Base-by-base conservation (phyloP, 2,888 invertebrate genomes). In the Gymnocheta viridis region DNA sequence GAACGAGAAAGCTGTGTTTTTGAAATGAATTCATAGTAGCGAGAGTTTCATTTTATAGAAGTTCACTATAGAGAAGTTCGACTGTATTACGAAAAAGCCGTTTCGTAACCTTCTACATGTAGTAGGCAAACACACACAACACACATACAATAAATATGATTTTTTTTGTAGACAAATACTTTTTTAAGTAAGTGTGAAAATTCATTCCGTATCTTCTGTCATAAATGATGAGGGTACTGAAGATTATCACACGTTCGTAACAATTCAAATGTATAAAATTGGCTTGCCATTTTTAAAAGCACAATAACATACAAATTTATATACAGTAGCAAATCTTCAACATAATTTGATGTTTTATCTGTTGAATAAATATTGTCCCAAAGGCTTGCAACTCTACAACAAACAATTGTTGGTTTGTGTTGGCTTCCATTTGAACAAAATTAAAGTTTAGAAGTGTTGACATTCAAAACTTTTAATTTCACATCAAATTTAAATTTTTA, bases 151-250 rank as follows among this genome's bases (percentile, higher is more conserved):
- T n/a, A n/a, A n/a, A n/a, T n/a, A n/a, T n/a, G n/a, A n/a, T n/a
- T n/a, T n/a, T n/a, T n/a, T 17, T 1, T 17, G 19, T 1, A 7
- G 10, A 35, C 29, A 35, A 22, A 58, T 19, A 22, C 38, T 12
- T 32, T 22, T 9, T 12, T 38, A 24, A 35, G 14, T 38, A 47
- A 60, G 47, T 72, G 47, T 47, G 22, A 29, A 47, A 44, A 44
- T 32, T 56, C 32, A 56, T 41, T 29, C 10, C 22, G 32, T 32
- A 76, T 56, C 22, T 56, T 29, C 19, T 76, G 74, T 32, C 62
- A 54, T 22, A 76, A 44, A 56, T 66, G 64, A 76, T 44, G 27
- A 64, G 74, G 74, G 54, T 64, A 44, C 51, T 27, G 14, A 41
- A 64, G 14, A 64, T 17, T 44, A n/a, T 47, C 32, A 49, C 7